Evolutionary conservation across 2,888 invertebrate genomes (phyloP).

Genomic region (Aromia moschata): DNA sequence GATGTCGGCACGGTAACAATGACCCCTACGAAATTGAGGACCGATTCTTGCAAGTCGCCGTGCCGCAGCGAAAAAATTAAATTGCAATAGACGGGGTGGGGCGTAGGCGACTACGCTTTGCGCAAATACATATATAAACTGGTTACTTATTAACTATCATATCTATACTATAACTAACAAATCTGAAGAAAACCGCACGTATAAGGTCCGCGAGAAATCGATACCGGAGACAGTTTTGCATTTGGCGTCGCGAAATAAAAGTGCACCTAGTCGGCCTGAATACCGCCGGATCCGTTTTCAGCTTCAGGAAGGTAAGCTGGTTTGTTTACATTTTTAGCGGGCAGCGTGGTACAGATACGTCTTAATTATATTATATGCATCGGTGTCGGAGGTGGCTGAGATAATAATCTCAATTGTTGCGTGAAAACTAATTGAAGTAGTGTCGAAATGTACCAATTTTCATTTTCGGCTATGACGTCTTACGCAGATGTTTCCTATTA

Average conservation of each 20-base stretch:
- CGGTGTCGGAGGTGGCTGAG: no score
- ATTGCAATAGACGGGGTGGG: constrained; percentile 26
- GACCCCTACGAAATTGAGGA: not conserved
- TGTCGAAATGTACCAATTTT: no score
- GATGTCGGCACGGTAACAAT: not conserved
- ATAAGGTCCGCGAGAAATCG: not conserved
- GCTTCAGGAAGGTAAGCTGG: not conserved
- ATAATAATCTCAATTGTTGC: no score
- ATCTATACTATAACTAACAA: no score
- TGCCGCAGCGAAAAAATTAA: constrained; percentile 3
- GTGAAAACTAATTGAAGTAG: no score
- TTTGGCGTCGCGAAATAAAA: not conserved
- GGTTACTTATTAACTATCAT: constrained; percentile 13
- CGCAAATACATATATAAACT: constrained; percentile 32
- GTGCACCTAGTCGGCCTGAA: constrained; percentile 11
- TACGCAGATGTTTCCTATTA: no score
- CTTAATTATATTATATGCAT: no score
- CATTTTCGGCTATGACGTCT: no score
- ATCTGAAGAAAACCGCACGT: no score
- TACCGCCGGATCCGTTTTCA: not conserved
- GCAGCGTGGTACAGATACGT: no score
- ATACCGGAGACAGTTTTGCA: not conserved
- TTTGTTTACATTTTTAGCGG: no score
- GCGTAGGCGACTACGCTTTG: constrained; percentile 16
- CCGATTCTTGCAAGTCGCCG: not conserved